A percentile compares a stretch with the other conserved stretches of the same genome.
Evolutionary conservation across 2,797 vertebrate species (phyloP).

Genomic region (Luscinia megarhynchos): DNA sequence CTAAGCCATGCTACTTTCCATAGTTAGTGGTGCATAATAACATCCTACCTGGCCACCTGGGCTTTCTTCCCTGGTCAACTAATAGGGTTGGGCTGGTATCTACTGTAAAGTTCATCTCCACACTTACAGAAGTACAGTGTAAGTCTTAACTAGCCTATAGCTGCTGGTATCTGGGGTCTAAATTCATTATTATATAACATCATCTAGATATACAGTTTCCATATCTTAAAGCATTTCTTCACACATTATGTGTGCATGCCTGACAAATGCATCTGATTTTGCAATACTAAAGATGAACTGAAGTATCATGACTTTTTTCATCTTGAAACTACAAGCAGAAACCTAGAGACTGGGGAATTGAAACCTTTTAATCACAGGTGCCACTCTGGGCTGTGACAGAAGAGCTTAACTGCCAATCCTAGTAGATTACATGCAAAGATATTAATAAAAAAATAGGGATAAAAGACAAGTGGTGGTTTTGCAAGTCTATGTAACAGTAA

Average conservation of each 20-base stretch:
- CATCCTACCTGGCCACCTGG: neutral
- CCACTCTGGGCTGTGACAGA: neutral
- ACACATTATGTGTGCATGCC: neutral
- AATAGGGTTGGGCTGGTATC: neutral
- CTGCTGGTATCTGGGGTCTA: neutral
- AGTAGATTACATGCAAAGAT: neutral
- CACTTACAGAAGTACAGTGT: neutral
- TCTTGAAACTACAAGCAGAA: conserved; percentile 8
- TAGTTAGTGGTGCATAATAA: neutral
- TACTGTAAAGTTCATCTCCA: neutral
- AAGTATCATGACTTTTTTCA: neutral
- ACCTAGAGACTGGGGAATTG: neutral
- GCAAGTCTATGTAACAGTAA: neutral
- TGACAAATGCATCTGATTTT: neutral
- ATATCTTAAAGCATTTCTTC: neutral
- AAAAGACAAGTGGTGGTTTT: conserved; percentile 11
- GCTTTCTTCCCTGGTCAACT: neutral
- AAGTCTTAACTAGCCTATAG: neutral
- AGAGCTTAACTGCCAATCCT: conserved; percentile 18
- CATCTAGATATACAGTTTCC: neutral
- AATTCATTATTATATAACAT: neutral
- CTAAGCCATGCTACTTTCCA: neutral
- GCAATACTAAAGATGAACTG: neutral
- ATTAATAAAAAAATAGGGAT: neutral
- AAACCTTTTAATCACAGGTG: conserved; percentile 50